Base-by-base conservation (phyloP, 2,113 vertebrate species). In the Pavo muticus region DNA sequence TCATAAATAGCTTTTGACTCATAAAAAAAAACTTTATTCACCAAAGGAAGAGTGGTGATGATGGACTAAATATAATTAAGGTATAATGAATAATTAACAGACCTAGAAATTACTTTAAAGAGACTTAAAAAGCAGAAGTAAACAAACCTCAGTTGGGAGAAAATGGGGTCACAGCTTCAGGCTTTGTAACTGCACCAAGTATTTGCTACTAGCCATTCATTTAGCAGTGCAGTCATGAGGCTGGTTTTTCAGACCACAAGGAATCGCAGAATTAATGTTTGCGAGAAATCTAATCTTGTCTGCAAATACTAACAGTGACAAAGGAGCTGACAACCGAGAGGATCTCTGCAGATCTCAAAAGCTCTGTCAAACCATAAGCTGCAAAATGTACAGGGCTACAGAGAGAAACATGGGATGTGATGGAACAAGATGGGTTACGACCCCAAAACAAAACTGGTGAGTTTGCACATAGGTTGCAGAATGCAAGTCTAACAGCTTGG, bases 1-100 rank as follows among this genome's bases (percentile, higher is more conserved):
- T 73, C 92, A 76, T 48, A 90, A 92, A 83, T 59, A 90, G 93
- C 90, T 91, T 94, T 93, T 91, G 84, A 89, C 87, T 94, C 91
- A 87, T 79, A 95, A 91, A 85, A 45, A 93, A 85, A 59, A 88
- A 79, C 87, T 91, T 91, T 76, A 87, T 16, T 10, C 89, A 59
- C 87, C 87, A 70, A 89, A 87, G 92, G 50, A 60, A 75, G 27
- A 70, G 71, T 0, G 42, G 72, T 17, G 45, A 37, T 14, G 17
- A 60, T 24, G 78, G 87, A 90, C 84, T 83, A 54, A 85, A 85
- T 56, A 52, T 85, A 86, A 91, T 82, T 54, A 89, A 63, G 47
- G 19, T 27, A 4, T 39, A 64, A 91, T 74, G 83, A 96, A 91
- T 70, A 85, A 89, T 90, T 73, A 92, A 63, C 64, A 88, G 68